Conservation (phyloP, 2,888 invertebrate genomes). For the Frankliniella fusca region DNA sequence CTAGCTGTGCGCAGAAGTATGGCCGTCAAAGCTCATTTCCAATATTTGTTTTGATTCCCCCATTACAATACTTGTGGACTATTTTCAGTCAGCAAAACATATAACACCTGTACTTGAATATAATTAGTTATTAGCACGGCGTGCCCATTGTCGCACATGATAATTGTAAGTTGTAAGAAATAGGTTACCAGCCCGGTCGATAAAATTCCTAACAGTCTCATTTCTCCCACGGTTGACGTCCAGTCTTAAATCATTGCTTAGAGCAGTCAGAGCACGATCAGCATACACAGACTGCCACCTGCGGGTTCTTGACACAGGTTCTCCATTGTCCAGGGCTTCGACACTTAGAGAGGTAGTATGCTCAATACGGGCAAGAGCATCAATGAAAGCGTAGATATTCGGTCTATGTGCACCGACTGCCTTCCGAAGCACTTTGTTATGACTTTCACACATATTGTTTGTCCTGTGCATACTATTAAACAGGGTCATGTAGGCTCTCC, state of each 20-base stretch:
- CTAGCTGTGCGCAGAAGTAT: no score
- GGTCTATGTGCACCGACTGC: neutral
- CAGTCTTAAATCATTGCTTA: neutral
- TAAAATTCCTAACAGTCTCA: neutral
- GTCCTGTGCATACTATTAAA: neutral
- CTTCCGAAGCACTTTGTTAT: neutral
- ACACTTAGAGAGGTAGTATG: neutral
- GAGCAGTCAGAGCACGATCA: neutral
- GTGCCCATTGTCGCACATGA: no score
- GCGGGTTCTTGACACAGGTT: neutral
- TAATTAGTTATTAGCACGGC: no score
- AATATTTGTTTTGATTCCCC: no score
- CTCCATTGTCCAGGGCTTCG: neutral
- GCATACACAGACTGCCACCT: neutral
- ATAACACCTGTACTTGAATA: no score
- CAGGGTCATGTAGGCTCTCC: neutral
- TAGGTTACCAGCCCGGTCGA: neutral
- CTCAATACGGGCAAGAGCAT: neutral
- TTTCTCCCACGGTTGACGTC: neutral
- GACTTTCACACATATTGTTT: neutral
- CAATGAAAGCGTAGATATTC: neutral
- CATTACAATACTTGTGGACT: no score
- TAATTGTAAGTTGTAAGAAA: no score
- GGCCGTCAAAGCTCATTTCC: no score
- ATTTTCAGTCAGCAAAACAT: no score